Evolutionary conservation across 2,888 invertebrate species (phyloP), one percentile per base, ranked within the genome.

Genomic region (Drosophila quinaria): DNA sequence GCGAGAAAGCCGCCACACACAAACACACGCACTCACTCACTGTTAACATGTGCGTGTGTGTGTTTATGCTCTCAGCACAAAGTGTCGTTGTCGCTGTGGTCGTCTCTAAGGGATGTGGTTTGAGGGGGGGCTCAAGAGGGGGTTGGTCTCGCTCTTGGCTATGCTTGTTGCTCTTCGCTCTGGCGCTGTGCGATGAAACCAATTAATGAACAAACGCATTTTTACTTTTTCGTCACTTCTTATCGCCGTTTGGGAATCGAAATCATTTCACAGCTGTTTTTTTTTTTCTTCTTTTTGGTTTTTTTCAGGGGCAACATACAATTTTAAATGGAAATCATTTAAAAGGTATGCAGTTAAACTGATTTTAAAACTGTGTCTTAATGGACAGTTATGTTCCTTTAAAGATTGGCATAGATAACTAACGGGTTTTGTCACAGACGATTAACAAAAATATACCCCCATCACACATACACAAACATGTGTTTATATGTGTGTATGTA

Each of bases 141-240:
- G 64, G 60, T 80, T 80, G 70, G 63, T 66, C 49, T 52, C 62
- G 29, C 29, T 29, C 8, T 29, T 29, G 29, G 29, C 2, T 2
- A 8, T 29, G 58, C 44, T 35, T 22, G 44, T 35, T 22, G 44
- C 42, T 39, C 35, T n/a, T 17, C 35, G 41, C 25, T 33, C 15
- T 25, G 37, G 17, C 49, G 17, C 49, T 49, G 62, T 74, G 35
- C 58, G 37, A 52, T 67, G 65, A 77, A 80, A 80, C 64, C 84
- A 86, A 80, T 86, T 85, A 79, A 81, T 54, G 50, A 54, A 67
- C 66, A 78, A 86, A 71, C 78, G 84, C 84, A 77, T 67, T 77
- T 86, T 64, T 46, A 56, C 68, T 81, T 63, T 22, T 19, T 70
- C 52, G 51, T 65, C 72, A 50, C 44, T 44, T 56, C 49, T 76